Evolutionary conservation across 2,797 vertebrate species (phyloP), one percentile per base, ranked within the genome.

Genomic region (Sebastolobus altivelis): DNA sequence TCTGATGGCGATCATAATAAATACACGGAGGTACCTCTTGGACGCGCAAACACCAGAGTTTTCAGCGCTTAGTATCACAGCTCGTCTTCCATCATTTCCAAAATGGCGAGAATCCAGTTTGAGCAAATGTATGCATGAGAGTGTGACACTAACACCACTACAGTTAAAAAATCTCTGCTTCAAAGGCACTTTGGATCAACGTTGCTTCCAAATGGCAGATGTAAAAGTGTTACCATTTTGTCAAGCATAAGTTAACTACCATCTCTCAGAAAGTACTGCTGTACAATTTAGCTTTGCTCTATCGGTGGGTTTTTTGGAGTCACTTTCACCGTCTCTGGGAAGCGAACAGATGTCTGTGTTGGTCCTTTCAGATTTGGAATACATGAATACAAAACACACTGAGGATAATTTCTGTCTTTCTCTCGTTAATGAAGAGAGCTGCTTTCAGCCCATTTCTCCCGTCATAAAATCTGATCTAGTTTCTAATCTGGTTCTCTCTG

Each of bases 401-500:
- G 40, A 29, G 52, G 62, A 59, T 74, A 0, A 38, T 62, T 77
- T 81, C 25, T 68, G 35, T 54, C 38, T 80, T 16, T 38, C 35
- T 73, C 60, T 60, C 27, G 61, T 72, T 81, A 81, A 78, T 72
- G 59, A 82, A 78, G 71, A 59, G 29, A 68, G 49, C 69, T 65
- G 73, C 54, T 83, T 54, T 79, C 73, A 87, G 73, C 65, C 72
- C 37, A 33, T 55, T 87, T 78, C 62, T 81, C 68, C 58, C 46
- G n/a, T 49, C 58, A 60, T 25, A 65, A 81, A 80, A 83, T 78
- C 70, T 93, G 91, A 91, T 92, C 92, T 89, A 93, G 77, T 93
- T 94, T 92, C 88, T 93, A 88, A 91, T 93, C 81, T 83, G 81
- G 88, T 79, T 74, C 66, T 77, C 70, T 86, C 74, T 80, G 67